Conservation (phyloP, 2,113 vertebrate species). For the Corythornis vintsioides region DNA sequence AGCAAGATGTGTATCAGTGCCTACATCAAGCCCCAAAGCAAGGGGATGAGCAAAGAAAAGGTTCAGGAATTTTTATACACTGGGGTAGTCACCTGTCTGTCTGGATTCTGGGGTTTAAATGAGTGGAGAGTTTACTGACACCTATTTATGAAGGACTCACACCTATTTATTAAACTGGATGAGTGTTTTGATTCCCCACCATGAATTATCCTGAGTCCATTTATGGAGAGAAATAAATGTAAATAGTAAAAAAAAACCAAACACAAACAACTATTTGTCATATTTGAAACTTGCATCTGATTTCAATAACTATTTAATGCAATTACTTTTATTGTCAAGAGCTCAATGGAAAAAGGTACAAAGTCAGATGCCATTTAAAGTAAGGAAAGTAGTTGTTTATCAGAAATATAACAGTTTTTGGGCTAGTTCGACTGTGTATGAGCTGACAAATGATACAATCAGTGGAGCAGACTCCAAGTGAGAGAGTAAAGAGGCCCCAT, state of each 20-base stretch:
- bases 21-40: background rate
- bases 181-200: background rate
- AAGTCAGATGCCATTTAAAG: slow-evolving; percentile 3
- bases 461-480: background rate
- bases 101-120: background rate
- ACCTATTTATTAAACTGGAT: background rate
- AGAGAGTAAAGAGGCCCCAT: background rate
- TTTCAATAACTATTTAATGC: slow-evolving; percentile 4
- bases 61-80: background rate
- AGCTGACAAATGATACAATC: background rate
- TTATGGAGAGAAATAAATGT: background rate
- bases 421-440: background rate
- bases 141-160: background rate
- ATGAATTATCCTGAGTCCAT: background rate
- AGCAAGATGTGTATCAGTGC: background rate
- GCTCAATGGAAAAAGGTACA: background rate
- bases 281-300: background rate
- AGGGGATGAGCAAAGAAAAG: background rate
- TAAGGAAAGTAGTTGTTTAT: background rate
- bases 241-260: background rate
- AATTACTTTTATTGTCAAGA: background rate
- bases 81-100: background rate
- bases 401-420: background rate
- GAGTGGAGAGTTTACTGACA: background rate
- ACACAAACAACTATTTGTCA: background rate